Conservation (phyloP, 1,140 invertebrate species). For the Chrysomallon squamiferum region DNA sequence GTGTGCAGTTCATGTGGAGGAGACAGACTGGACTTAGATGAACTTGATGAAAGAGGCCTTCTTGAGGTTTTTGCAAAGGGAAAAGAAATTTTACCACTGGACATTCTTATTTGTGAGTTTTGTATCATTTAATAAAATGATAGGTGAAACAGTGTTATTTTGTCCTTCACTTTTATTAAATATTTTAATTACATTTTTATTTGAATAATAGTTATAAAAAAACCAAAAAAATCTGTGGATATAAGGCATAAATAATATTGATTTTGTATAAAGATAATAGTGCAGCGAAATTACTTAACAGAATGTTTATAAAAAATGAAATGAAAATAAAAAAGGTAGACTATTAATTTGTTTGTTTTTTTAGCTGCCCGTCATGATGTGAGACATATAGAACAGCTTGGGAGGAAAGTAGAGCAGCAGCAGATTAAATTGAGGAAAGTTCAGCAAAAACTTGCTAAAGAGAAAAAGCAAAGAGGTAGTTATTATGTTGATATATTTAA, state of each 20-base stretch:
- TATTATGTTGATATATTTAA: background rate
- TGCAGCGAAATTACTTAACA: too few species aligned
- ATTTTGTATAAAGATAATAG: too few species aligned
- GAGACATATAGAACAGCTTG: constrained; percentile 13
- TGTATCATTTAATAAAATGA: too few species aligned
- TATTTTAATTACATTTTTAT: too few species aligned
- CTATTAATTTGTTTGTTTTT: background rate
- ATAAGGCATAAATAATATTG: too few species aligned
- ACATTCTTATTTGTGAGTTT: too few species aligned
- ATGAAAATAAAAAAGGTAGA: too few species aligned
- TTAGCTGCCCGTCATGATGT: constrained; percentile 10
- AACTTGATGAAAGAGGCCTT: constrained; percentile 44
- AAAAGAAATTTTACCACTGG: background rate
- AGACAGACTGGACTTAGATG: constrained; percentile 70
- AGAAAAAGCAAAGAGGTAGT: constrained; percentile 31
- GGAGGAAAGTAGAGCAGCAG: constrained; percentile 10
- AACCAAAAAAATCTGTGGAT: too few species aligned
- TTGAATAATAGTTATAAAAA: too few species aligned
- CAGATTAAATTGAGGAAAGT: constrained; percentile 21
- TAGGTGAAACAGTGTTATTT: too few species aligned
- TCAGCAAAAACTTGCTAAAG: constrained; percentile 22
- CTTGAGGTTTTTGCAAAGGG: constrained; percentile 37
- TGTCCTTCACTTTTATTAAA: too few species aligned
- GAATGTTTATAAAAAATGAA: too few species aligned
- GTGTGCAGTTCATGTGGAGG: constrained; percentile 86